Conservation (phyloP, 2,797 vertebrate genomes). For the Allobates femoralis region DNA sequence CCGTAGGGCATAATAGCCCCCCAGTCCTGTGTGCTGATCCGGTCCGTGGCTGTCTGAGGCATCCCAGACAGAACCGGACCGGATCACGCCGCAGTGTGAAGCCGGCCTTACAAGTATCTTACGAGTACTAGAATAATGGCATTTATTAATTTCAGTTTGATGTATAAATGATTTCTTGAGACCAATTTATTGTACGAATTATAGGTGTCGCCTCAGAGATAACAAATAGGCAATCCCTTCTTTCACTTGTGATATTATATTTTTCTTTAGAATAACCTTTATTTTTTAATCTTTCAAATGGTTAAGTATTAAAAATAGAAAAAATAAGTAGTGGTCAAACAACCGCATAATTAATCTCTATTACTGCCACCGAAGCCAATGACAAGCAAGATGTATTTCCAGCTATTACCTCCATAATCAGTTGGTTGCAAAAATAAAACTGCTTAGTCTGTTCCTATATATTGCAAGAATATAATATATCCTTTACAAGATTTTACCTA, state of each 20-base stretch:
- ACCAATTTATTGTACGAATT: too few relatives aligned
- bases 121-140: too few relatives aligned
- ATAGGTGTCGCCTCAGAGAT: too few relatives aligned
- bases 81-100: too few relatives aligned
- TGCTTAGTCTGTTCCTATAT: constrained; percentile 32
- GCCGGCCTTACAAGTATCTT: too few relatives aligned
- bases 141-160: too few relatives aligned
- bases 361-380: background rate
- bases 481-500: constrained; percentile 42
- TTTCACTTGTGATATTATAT: background rate
- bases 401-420: constrained; percentile 29
- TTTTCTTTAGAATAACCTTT: background rate
- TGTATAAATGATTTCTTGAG: too few relatives aligned
- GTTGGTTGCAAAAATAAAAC: constrained; percentile 35
- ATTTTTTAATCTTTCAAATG: background rate
- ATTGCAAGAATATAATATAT: constrained; percentile 4
- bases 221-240: too few relatives aligned
- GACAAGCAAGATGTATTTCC: constrained; percentile 27
- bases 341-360: constrained; percentile 5
- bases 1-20: too few relatives aligned
- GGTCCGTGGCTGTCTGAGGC: too few relatives aligned
- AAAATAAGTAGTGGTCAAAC: background rate
- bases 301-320: constrained; percentile 2
- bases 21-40: too few relatives aligned
- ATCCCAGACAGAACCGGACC: too few relatives aligned